phyloP scores from a whole-genome alignment of 2,113 vertebrate genomes.

The Calyptommatus sinebrachiatus region DNA sequence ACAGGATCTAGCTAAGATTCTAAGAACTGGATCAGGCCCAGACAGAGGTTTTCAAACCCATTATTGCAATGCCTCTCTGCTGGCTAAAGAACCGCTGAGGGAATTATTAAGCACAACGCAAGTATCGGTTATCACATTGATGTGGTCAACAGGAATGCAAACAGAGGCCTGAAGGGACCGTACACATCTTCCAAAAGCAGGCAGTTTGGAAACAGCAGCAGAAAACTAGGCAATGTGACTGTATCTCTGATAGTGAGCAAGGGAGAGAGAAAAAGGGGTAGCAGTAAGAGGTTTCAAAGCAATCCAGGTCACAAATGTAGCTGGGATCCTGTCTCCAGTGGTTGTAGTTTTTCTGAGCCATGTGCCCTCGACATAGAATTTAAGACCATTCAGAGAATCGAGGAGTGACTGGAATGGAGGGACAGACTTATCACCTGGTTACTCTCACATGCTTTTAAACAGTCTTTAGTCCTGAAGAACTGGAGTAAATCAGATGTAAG shows the following conservation, averaged over 20 bases:
- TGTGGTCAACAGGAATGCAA: constrained; percentile 9
- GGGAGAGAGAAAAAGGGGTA: constrained; percentile 24
- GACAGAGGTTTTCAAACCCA: not conserved
- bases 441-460: no score
- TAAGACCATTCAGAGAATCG: no score
- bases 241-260: not conserved
- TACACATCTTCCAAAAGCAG: not conserved
- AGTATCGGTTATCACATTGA: constrained; percentile 3
- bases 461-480: no score
- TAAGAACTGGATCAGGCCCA: not conserved
- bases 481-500: no score
- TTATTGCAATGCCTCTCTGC: not conserved
- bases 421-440: no score
- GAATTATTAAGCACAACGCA: not conserved
- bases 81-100: not conserved
- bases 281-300: constrained; percentile 11
- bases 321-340: not conserved
- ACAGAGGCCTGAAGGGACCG: not conserved
- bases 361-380: no score
- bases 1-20: not conserved
- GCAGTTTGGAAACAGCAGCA: not conserved
- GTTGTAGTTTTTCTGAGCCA: no score
- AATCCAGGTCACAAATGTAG: not conserved
- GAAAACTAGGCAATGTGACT: not conserved
- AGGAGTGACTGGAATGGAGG: no score